These are phyloP conservation scores for Hippocampus kuda DNA, from an alignment of 2,797 vertebrate genomes.

Conservation along the genomic window DNA sequence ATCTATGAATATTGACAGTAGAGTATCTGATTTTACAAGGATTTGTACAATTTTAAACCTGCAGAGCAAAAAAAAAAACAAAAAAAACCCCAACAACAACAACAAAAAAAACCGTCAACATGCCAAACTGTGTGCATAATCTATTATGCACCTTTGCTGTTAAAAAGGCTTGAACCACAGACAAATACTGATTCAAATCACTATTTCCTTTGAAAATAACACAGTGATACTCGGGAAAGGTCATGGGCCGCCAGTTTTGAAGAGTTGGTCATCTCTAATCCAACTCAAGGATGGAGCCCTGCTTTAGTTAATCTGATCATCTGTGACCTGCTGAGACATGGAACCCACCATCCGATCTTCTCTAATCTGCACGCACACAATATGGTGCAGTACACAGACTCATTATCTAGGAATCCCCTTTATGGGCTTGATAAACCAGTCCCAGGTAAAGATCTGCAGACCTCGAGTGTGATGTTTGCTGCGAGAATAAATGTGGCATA, in stretches of 20 bases:
- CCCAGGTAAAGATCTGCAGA: constrained; percentile 22
- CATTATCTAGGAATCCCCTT: constrained; percentile 16
- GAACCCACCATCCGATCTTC: constrained; percentile 52
- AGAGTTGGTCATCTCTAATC: constrained; percentile 39
- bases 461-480: constrained; percentile 20
- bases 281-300: constrained; percentile 37
- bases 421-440: constrained; percentile 32
- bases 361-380: constrained; percentile 45
- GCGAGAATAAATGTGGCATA: constrained; percentile 15
- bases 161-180: background rate
- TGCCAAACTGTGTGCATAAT: too few species aligned
- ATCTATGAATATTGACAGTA: too few species aligned
- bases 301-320: constrained; percentile 65
- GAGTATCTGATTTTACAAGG: too few species aligned
- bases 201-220: background rate
- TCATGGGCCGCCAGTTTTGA: constrained; percentile 28
- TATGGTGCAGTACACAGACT: constrained; percentile 15
- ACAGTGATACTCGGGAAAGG: background rate
- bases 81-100: too few species aligned
- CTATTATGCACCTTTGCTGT: too few species aligned
- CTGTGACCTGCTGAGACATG: constrained; percentile 68
- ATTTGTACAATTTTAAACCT: too few species aligned
- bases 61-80: too few species aligned
- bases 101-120: too few species aligned
- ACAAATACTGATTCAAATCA: background rate